Conservation (phyloP, 2,113 vertebrate genomes). For the Oryzias curvinotus region DNA sequence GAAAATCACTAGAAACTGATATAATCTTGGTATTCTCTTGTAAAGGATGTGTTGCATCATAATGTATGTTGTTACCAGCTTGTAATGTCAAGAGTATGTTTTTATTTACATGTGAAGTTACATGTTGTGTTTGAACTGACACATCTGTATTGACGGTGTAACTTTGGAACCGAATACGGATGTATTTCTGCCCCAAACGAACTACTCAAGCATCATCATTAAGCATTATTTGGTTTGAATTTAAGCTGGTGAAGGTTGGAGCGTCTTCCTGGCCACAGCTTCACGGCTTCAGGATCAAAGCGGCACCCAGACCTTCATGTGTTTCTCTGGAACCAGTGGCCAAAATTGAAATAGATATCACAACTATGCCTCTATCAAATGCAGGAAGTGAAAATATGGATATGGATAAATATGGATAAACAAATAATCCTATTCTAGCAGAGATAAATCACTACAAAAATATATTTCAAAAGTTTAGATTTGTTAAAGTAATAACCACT, state of each 20-base stretch:
- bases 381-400: background rate
- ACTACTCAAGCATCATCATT: no score
- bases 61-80: constrained; percentile 13
- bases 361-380: background rate
- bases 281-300: no score
- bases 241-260: no score
- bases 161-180: constrained; percentile 15
- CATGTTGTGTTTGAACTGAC: constrained; percentile 25
- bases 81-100: constrained; percentile 14
- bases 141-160: constrained; percentile 18
- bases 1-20: background rate
- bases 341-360: background rate
- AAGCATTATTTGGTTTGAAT: no score
- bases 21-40: constrained; percentile 2
- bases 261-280: no score
- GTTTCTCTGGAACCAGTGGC: background rate
- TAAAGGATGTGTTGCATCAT: constrained; percentile 7
- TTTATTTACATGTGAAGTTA: constrained; percentile 22
- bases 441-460: no score
- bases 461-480: no score
- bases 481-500: no score
- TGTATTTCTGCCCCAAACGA: constrained; percentile 6
- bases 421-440: no score
- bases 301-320: background rate
- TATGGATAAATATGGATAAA: no score